These are phyloP conservation scores for Forbesichthys papilliferus DNA, from an alignment of 2,113 vertebrate species.

Conservation along the genomic window DNA sequence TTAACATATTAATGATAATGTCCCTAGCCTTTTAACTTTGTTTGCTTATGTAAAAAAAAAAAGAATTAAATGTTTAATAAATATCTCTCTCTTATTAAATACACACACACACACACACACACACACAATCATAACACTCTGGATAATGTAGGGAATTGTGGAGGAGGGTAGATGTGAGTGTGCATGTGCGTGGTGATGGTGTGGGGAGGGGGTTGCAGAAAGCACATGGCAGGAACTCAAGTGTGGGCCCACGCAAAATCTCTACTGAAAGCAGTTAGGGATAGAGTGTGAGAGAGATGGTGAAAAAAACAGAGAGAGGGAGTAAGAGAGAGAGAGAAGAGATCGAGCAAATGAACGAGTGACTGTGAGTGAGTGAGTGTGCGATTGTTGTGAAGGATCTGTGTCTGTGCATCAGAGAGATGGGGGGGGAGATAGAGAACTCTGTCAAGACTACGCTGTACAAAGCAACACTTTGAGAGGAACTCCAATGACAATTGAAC, in stretches of 20 bases:
- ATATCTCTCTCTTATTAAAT: conserved; percentile 14
- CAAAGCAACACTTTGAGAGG: conserved; percentile 22
- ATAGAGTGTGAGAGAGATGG: background rate
- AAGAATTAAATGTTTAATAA: conserved; percentile 13
- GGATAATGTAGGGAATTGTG: conserved; percentile 47
- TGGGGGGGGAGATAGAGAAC: conserved; percentile 2
- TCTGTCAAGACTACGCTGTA: conserved; percentile 51
- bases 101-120: conserved; percentile 1
- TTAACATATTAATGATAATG: background rate
- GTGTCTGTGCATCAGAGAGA: background rate
- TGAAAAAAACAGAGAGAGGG: conserved; percentile 32
- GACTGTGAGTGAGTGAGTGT: conserved; percentile 14
- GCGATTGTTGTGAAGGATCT: too few relatives aligned
- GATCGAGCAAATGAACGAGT: conserved; percentile 47
- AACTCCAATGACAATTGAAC: conserved; percentile 17
- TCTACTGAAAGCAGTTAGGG: conserved; percentile 62
- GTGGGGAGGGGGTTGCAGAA: conserved; percentile 34
- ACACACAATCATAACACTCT: conserved; percentile 44
- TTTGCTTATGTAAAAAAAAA: conserved; percentile 14
- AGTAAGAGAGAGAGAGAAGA: conserved; percentile 43
- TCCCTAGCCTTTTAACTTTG: background rate
- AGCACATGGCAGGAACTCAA: conserved; percentile 72
- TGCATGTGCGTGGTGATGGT: background rate
- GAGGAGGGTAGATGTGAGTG: conserved; percentile 29
- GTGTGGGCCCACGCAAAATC: conserved; percentile 69